Conservation (phyloP, 2,797 vertebrate species). For the Micrastur ruficollis region DNA sequence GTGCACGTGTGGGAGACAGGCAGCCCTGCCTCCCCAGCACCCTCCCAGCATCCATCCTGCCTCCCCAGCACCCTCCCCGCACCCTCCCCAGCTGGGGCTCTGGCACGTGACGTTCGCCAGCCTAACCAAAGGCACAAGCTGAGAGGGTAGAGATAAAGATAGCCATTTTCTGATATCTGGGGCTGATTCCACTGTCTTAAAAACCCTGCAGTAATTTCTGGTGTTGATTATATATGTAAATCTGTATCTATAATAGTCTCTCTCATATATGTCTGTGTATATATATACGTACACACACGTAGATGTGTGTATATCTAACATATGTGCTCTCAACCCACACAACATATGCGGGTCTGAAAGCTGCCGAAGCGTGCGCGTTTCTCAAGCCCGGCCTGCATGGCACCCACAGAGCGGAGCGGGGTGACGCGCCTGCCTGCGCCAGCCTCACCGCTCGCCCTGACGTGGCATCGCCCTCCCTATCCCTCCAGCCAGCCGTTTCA, state of each 20-base stretch:
- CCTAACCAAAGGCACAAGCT: background rate
- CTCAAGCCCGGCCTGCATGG: accelerated
- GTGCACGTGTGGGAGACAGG: background rate
- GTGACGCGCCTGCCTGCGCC: background rate
- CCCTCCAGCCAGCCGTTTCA: background rate
- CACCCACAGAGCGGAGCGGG: accelerated
- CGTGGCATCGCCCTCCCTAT: background rate
- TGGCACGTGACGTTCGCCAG: background rate
- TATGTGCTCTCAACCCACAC: constrained; percentile 59
- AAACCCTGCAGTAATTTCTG: background rate
- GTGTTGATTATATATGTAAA: constrained; percentile 48
- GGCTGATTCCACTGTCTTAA: background rate
- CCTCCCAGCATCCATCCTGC: background rate
- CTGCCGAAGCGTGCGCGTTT: accelerated
- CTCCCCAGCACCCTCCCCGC: background rate
- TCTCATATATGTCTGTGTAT: constrained; percentile 53
- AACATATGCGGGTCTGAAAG: background rate
- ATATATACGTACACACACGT: background rate
- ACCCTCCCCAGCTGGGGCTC: background rate
- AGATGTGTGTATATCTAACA: constrained; percentile 48
- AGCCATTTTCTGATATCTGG: background rate
- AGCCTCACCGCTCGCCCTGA: accelerated
- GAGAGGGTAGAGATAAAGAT: background rate
- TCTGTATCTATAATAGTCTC: constrained; percentile 31
- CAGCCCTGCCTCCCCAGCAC: background rate